Percentiles rank a stretch among this genome's conserved stretches.
These are phyloP conservation scores for Engraulis encrasicolus DNA, from an alignment of 2,113 vertebrate species.

Conservation along the genomic window DNA sequence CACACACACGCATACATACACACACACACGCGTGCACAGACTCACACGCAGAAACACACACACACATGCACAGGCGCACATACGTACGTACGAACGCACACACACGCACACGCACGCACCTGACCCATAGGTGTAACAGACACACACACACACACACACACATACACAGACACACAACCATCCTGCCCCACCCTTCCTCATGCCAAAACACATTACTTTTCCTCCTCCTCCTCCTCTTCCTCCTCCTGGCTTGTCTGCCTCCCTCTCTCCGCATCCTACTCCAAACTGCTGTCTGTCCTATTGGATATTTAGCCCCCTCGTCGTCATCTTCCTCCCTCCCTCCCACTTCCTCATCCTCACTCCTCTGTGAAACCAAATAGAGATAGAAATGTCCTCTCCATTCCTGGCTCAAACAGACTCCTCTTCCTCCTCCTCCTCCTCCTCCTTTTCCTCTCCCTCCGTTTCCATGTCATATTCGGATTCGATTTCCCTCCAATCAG, in stretches of 20 bases:
- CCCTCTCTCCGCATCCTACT: not conserved
- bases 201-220: not conserved
- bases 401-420: too few species aligned
- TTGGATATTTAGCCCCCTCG: too few species aligned
- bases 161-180: not conserved
- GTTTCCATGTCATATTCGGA: not conserved
- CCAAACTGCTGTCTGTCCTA: too few species aligned
- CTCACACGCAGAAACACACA: not conserved
- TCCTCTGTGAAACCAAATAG: too few species aligned
- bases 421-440: not conserved
- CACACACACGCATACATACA: not conserved
- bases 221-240: not conserved
- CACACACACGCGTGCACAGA: too few species aligned
- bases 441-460: not conserved
- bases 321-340: too few species aligned
- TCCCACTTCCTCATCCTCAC: too few species aligned
- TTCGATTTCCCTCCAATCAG: too few species aligned
- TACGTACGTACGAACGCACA: not conserved
- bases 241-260: not conserved
- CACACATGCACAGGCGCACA: not conserved
- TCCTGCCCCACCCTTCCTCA: not conserved
- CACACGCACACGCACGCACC: too few species aligned
- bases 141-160: not conserved
- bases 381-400: too few species aligned
- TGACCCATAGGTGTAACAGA: too few species aligned